Conservation (phyloP, 2,113 vertebrate species). For the Pungitius pungitius region DNA sequence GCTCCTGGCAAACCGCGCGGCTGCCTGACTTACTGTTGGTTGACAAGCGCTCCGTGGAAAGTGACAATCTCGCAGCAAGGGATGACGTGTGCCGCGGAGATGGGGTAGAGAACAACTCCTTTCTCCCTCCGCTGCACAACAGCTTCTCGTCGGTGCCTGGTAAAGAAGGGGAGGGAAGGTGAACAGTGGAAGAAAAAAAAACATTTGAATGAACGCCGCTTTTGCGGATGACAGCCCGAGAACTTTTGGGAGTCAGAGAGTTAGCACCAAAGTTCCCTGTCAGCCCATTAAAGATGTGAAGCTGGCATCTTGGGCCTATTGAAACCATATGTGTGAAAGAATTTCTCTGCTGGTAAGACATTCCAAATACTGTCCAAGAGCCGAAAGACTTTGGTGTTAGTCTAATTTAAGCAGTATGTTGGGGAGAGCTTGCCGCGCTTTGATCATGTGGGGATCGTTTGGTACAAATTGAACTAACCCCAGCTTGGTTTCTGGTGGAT, state of each 20-base stretch:
- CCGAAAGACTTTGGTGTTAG: constrained; percentile 99
- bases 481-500: constrained; percentile 96
- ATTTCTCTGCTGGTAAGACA: constrained; percentile 99
- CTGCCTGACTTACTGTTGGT: constrained; percentile 83
- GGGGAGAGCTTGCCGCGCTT: constrained; percentile 94
- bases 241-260: constrained; percentile 95
- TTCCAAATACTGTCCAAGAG: constrained; percentile 99
- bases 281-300: constrained; percentile 99
- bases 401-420: constrained; percentile 99
- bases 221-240: constrained; percentile 95
- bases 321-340: constrained; percentile 98
- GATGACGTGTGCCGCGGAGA: constrained; percentile 54
- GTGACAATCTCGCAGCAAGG: constrained; percentile 86
- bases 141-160: constrained; percentile 87
- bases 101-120: constrained; percentile 33
- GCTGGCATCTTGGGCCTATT: constrained; percentile 95
- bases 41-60: constrained; percentile 82
- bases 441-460: constrained; percentile 99
- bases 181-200: constrained; percentile 36
- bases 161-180: constrained; percentile 67
- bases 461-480: constrained; percentile 99
- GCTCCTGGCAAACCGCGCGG: constrained; percentile 84
- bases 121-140: constrained; percentile 85
- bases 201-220: constrained; percentile 82
- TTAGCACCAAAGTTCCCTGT: constrained; percentile 95